These are phyloP conservation scores for Bolinopsis microptera DNA, from an alignment of 37 sponge, comb jelly and placozoan genomes.

Conservation along the genomic window DNA sequence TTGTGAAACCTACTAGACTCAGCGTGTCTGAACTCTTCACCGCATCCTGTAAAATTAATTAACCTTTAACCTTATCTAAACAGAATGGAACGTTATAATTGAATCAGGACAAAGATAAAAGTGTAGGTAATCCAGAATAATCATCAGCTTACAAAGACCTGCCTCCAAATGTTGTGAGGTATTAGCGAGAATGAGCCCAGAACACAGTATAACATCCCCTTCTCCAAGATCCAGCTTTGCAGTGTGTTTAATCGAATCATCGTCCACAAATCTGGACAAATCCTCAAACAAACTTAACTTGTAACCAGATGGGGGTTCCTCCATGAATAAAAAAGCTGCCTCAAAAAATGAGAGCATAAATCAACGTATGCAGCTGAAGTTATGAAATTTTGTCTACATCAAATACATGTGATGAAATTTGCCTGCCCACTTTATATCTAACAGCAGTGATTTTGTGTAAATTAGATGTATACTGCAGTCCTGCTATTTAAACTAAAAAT, in stretches of 20 bases:
- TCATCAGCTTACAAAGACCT: no score
- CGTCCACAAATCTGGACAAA: background rate
- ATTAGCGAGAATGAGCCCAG: background rate
- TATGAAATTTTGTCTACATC: no score
- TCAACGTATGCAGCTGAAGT: no score
- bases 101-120: no score
- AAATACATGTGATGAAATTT: no score
- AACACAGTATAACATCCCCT: background rate
- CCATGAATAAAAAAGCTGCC: background rate
- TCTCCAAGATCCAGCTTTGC: background rate
- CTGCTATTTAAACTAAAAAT: no score
- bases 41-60: background rate
- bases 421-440: no score
- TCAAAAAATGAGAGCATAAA: no score
- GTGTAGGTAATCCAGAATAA: no score
- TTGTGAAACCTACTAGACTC: background rate
- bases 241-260: background rate
- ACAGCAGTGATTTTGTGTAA: no score
- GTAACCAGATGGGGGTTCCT: background rate
- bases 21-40: constrained; percentile 12
- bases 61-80: background rate
- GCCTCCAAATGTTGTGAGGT: background rate
- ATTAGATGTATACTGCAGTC: no score
- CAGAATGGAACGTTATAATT: background rate
- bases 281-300: background rate